Evolutionary conservation across 2,797 vertebrate species (phyloP), one percentile per base, ranked within the genome.

Genomic region (Melopsittacus undulatus): DNA sequence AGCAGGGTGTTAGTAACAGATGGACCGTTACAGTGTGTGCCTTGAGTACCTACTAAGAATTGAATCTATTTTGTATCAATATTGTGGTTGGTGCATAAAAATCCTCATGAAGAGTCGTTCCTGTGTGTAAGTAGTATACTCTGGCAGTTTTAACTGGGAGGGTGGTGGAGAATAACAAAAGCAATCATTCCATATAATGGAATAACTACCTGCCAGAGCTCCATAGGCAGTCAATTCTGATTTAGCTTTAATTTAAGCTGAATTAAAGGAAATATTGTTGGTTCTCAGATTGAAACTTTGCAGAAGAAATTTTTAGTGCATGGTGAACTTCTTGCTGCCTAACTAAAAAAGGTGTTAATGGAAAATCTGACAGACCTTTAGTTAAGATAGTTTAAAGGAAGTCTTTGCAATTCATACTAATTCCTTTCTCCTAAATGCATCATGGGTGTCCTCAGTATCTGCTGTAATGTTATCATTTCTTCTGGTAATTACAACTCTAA

Each of bases 331-430:
- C 15, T 72, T 86, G 52, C 83, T 79, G 72, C 61, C 34, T 6
- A 38, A 84, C 74, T 69, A 66, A 87, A 94, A 87, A 76, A 66
- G 18, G 67, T 75, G 32, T 72, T 96, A 66, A 70, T 87, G 52
- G 32, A 96, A 83, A 63, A 79, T 92, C 80, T 93, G 74, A 92
- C 94, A 83, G 64, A 54, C 61, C 49, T 84, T 94, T 95, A 96
- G 93, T 92, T 96, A 74, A 77, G 88, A 45, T 4, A 66, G 38
- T 70, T 62, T 51, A 69, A 92, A 75, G 36, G 46, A 96, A 90
- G 56, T 36, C 46, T 89, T 95, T 88, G 74, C 40, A 96, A 92
- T 91, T 96, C 92, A 54, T 48, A 56, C 78, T 88, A 24, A 83
- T 87, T 89, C 76, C 19, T 72, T 83, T 66, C 77, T 82, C 56